phyloP scores from a whole-genome alignment of 2,797 vertebrate genomes.

The Uromys caudimaculatus region DNA sequence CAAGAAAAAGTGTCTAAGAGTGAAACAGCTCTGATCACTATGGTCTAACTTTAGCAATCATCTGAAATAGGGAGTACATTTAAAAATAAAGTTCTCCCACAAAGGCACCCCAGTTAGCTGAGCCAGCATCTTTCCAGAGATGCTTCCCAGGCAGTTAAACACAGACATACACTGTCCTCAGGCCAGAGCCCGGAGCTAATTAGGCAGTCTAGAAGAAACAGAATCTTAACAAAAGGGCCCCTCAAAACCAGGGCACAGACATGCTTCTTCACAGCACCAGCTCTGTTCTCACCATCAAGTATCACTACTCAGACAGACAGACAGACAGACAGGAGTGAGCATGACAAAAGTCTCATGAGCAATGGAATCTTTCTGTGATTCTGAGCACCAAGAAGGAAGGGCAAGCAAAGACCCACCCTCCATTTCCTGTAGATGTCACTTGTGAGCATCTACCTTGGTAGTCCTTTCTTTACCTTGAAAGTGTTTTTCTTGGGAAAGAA shows the following conservation, averaged over 20 bases:
- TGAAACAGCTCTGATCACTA: constrained; percentile 1
- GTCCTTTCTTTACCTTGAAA: constrained; percentile 28
- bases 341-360: not conserved
- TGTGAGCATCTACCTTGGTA: not conserved
- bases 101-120: constrained; percentile 51
- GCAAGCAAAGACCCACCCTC: not conserved
- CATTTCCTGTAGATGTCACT: not conserved
- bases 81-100: constrained; percentile 70
- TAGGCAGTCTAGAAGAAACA: constrained; percentile 13
- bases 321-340: not conserved
- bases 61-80: constrained; percentile 31
- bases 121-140: constrained; percentile 58
- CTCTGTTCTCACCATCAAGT: not conserved
- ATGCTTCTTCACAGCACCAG: not conserved
- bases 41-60: constrained; percentile 34
- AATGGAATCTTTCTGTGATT: not conserved
- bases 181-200: constrained; percentile 22
- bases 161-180: not conserved
- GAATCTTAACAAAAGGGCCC: not conserved
- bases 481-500: constrained; percentile 50
- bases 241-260: too few species aligned
- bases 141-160: not conserved
- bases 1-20: not conserved
- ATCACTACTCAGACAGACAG: not conserved
- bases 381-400: not conserved